phyloP scores from a whole-genome alignment of 2,888 invertebrate species.

The Cosmorhoe ocellata region DNA sequence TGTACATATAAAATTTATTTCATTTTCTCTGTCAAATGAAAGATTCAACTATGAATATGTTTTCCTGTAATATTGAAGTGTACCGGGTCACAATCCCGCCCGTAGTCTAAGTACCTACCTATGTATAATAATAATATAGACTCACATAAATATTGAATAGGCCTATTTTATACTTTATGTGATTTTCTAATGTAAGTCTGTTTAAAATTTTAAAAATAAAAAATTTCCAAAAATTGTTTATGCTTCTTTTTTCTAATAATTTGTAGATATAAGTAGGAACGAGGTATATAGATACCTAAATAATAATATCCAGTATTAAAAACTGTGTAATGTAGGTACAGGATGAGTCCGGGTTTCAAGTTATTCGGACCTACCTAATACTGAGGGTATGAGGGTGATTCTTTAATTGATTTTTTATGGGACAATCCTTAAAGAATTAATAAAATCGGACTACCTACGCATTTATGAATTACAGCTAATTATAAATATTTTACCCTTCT shows the following conservation, averaged over 20 bases:
- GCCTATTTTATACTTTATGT: slow-evolving; percentile 81
- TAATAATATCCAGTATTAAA: too few species aligned
- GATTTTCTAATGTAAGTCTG: slow-evolving; percentile 82
- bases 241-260: background rate
- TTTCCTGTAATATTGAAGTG: slow-evolving; percentile 72
- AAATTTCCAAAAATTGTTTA: slow-evolving; percentile 60
- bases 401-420: too few species aligned
- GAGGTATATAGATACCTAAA: too few species aligned
- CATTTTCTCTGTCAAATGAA: slow-evolving; percentile 12
- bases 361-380: too few species aligned
- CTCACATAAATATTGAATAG: slow-evolving; percentile 82
- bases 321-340: too few species aligned
- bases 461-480: too few species aligned
- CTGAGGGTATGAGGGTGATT: too few species aligned
- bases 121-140: slow-evolving; percentile 83
- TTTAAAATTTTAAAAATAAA: slow-evolving; percentile 77
- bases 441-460: too few species aligned
- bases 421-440: too few species aligned
- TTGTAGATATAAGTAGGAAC: too few species aligned
- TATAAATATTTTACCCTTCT: too few species aligned
- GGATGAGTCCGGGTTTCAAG: too few species aligned
- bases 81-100: slow-evolving; percentile 82
- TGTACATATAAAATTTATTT: slow-evolving; percentile 10
- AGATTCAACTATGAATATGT: slow-evolving; percentile 60
- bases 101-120: slow-evolving; percentile 81